Evolutionary conservation across 2,113 vertebrate genomes (phyloP).

Genomic region (Rhizomys pruinosus): DNA sequence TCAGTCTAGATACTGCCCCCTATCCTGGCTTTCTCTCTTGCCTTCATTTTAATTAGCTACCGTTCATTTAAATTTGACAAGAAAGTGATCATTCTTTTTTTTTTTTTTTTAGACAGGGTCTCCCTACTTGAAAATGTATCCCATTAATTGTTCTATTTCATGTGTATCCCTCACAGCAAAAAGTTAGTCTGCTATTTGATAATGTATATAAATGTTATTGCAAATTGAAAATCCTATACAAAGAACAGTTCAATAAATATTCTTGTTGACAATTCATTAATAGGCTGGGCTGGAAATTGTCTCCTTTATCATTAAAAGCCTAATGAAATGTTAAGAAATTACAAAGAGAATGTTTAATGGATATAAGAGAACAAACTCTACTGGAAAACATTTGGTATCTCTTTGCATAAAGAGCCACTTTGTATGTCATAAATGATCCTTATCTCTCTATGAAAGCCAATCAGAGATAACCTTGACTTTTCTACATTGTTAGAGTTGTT

Average conservation of each 20-base stretch:
- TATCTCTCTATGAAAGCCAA: background rate
- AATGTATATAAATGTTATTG: background rate
- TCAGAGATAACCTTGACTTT: background rate
- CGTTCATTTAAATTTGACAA: background rate
- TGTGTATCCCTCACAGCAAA: background rate
- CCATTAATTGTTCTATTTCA: background rate
- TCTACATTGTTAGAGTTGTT: background rate
- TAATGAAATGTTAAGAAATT: background rate
- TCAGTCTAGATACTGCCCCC: background rate
- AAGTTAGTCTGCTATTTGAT: background rate
- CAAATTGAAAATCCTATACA: background rate
- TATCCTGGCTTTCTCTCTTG: background rate
- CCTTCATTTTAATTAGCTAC: background rate
- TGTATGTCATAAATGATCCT: background rate
- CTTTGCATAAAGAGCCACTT: background rate
- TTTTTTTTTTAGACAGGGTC: too few relatives aligned
- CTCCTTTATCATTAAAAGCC: background rate
- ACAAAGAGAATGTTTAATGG: background rate
- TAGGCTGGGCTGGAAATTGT: background rate
- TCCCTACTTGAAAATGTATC: background rate
- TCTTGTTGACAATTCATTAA: constrained; percentile 9
- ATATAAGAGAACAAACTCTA: background rate
- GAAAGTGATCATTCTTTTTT: background rate
- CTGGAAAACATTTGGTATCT: background rate
- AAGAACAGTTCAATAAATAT: background rate